phyloP scores from a whole-genome alignment of 2,888 invertebrate species.

The Dastarcus helophoroides region DNA sequence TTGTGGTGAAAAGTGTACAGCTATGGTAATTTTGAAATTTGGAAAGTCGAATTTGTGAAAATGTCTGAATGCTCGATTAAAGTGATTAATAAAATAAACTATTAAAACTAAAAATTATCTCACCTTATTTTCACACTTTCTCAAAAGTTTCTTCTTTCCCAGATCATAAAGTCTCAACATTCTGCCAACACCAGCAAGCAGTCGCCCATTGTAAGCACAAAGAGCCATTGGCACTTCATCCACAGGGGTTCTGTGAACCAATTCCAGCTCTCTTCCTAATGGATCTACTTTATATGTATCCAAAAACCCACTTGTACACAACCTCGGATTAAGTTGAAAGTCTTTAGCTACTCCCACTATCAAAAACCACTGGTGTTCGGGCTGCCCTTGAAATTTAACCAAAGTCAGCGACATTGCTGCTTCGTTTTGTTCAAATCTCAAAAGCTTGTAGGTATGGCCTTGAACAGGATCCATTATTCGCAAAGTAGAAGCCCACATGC shows the following conservation, averaged over 20 bases:
- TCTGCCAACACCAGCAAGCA: constrained; percentile 85
- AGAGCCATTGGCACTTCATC: constrained; percentile 72
- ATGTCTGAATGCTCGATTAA: too few species aligned
- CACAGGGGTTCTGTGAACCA: constrained; percentile 85
- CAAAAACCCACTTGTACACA: constrained; percentile 70
- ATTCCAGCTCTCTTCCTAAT: constrained; percentile 74
- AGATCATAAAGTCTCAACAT: constrained; percentile 90
- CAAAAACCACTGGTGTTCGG: constrained; percentile 41
- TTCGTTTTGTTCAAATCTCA: constrained; percentile 89
- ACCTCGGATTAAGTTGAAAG: constrained; percentile 76
- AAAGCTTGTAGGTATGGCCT: constrained; percentile 64
- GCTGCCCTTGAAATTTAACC: constrained; percentile 35
- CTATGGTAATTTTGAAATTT: too few species aligned
- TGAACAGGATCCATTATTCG: constrained; percentile 77
- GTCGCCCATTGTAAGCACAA: constrained; percentile 81
- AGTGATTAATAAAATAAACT: too few species aligned
- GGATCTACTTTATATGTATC: constrained; percentile 74
- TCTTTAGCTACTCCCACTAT: constrained; percentile 90
- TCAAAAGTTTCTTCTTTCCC: constrained; percentile 88
- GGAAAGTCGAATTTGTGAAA: too few species aligned
- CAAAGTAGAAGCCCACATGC: constrained; percentile 92
- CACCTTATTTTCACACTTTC: constrained; percentile 95
- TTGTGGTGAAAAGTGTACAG: too few species aligned
- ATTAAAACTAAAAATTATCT: too few species aligned
- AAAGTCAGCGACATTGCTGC: constrained; percentile 85